Evolutionary conservation across 2,888 invertebrate genomes (phyloP).

Genomic region (Pachydiplax longipennis): DNA sequence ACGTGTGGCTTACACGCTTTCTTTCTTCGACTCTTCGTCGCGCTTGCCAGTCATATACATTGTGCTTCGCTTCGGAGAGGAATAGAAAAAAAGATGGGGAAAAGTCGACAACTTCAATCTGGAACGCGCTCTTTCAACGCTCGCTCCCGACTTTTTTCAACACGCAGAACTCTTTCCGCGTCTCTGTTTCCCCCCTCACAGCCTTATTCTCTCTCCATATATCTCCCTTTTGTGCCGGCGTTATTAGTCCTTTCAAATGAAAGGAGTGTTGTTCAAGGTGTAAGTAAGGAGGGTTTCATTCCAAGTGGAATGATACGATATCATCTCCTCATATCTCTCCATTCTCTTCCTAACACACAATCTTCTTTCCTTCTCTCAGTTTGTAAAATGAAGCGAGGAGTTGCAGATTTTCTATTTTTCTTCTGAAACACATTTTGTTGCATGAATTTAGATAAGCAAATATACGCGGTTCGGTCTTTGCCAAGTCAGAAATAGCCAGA

Average conservation of each 20-base stretch:
- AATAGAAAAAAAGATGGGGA: neutral
- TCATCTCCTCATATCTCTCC: neutral
- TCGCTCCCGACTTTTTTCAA: neutral
- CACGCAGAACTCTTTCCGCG: neutral
- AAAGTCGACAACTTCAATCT: neutral
- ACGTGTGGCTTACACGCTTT: slow-evolving; percentile 39
- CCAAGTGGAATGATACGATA: neutral
- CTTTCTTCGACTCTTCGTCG: slow-evolving; percentile 10
- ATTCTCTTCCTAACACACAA: neutral
- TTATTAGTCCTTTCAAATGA: neutral
- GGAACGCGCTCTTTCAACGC: neutral
- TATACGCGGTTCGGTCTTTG: too few relatives aligned
- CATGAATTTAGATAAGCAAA: too few relatives aligned
- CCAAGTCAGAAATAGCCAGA: too few relatives aligned
- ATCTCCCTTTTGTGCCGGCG: neutral
- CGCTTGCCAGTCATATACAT: slow-evolving; percentile 17
- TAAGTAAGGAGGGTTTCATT: neutral
- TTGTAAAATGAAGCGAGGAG: neutral
- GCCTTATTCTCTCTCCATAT: neutral
- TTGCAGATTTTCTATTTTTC: too few relatives aligned
- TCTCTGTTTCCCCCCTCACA: neutral
- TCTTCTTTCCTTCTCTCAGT: neutral
- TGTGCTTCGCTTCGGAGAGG: slow-evolving; percentile 12
- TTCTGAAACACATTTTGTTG: too few relatives aligned
- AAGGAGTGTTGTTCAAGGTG: neutral